phyloP scores from a whole-genome alignment of 2,888 invertebrate species.

The Gibbula magus region DNA sequence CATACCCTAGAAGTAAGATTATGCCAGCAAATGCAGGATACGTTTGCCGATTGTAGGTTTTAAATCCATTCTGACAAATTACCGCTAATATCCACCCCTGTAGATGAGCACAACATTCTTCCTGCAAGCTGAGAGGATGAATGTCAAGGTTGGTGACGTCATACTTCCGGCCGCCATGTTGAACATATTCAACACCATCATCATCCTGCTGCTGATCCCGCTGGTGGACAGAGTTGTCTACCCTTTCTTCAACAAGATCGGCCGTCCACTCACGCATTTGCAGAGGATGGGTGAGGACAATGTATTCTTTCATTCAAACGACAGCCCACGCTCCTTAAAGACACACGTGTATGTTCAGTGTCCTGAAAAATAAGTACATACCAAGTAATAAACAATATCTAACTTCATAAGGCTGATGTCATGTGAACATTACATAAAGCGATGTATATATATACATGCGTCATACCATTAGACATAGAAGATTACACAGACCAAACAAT shows the following conservation, averaged over 20 bases:
- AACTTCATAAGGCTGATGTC: too few relatives aligned
- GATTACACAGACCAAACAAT: too few relatives aligned
- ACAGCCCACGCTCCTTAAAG: too few relatives aligned
- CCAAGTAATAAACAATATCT: too few relatives aligned
- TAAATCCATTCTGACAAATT: not conserved
- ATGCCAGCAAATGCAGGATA: not conserved
- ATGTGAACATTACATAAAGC: too few relatives aligned
- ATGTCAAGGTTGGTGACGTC: constrained; percentile 55
- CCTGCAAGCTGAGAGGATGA: constrained; percentile 68
- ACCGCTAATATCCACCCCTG: constrained; percentile 35
- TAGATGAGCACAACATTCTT: constrained; percentile 71
- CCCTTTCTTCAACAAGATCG: constrained; percentile 57
- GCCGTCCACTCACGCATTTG: constrained; percentile 60
- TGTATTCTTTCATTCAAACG: not conserved
- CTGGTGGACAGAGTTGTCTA: constrained; percentile 66
- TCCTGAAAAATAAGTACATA: too few relatives aligned
- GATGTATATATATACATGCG: too few relatives aligned
- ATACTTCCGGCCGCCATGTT: constrained; percentile 68
- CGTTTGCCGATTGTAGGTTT: not conserved
- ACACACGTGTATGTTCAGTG: too few relatives aligned
- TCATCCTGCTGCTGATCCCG: constrained; percentile 69
- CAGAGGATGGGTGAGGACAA: constrained; percentile 65
- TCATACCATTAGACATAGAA: too few relatives aligned
- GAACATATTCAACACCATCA: constrained; percentile 68
- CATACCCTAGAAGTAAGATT: too few relatives aligned